Conservation (phyloP, 2,797 vertebrate species). For the Meriones psammophilus region DNA sequence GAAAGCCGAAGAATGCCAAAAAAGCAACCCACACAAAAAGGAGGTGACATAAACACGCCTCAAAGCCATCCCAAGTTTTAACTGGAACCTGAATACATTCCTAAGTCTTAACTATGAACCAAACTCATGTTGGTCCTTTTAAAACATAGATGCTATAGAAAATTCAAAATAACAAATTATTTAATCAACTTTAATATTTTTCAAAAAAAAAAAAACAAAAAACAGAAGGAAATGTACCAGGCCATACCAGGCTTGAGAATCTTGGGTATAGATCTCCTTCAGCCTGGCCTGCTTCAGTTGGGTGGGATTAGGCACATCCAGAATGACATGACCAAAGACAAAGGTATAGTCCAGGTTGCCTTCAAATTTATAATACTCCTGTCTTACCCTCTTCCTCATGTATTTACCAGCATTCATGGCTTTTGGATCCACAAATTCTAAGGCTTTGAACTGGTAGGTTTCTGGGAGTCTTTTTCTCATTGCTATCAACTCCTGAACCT, state of each 20-base stretch:
- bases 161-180: not conserved
- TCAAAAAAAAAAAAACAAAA: not conserved
- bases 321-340: not conserved
- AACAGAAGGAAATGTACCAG: not conserved
- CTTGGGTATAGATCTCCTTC: not conserved
- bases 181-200: not conserved
- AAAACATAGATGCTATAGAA: conserved; percentile 30
- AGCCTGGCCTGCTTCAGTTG: not conserved
- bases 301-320: not conserved
- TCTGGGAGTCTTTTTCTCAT: not conserved
- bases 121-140: conserved; percentile 18
- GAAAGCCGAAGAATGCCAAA: not conserved
- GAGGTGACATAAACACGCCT: not conserved
- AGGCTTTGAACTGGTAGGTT: not conserved
- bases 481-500: not conserved
- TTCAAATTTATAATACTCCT: not conserved
- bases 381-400: not conserved
- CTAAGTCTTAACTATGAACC: not conserved
- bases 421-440: not conserved
- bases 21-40: not conserved
- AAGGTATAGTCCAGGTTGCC: not conserved
- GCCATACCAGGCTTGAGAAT: not conserved
- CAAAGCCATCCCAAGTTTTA: not conserved
- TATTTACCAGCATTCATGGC: not conserved
- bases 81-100: not conserved